Evolutionary conservation across 2,888 invertebrate genomes (phyloP), one percentile per base, ranked within the genome.

Genomic region (Nomada fabriciana): DNA sequence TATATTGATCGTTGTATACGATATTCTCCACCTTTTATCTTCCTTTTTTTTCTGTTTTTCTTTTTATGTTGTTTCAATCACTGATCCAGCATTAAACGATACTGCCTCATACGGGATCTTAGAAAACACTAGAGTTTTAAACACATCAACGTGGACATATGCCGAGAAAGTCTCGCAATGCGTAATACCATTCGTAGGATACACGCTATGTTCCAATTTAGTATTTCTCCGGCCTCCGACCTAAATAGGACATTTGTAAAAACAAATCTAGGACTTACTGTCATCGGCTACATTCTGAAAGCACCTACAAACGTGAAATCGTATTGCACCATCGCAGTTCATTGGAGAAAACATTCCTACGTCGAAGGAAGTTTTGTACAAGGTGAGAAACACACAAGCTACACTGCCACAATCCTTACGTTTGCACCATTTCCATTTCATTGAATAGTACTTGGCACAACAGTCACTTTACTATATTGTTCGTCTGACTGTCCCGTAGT

Each of bases 401-500:
- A 63, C 72, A 82, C 79, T 82, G 81, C 57, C 80, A 79, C 74
- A 15, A 68, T 78, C 50, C 42, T 61, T 71, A 63, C 69, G 15
- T 71, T 50, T 63, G 67, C 75, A 69, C 65, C 59, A n/a, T 70
- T 65, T 57, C 25, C 36, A 50, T 59, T 82, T 91, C 86, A 92
- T 82, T 92, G 90, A 76, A 91, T 88, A 65, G 90, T 88, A 75
- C 88, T 90, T 53, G 93, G 91, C 74, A 91, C 91, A 70, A 91
- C 91, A 43, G 91, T 91, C 61, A 93, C 92, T 86, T 94, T 92
- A 82, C 93, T 92, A 82, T 93, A 93, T 64, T 91, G 92, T 80
- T 92, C 92, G 47, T 93, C 93, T 25, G 88, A 84, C 68, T 84
- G 81, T 42, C 81, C 81, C 15, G 71, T 64, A 15, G 78, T 73